These are phyloP conservation scores for Poeciliopsis turneri DNA, from an alignment of 2,797 vertebrate species.

Conservation along the genomic window DNA sequence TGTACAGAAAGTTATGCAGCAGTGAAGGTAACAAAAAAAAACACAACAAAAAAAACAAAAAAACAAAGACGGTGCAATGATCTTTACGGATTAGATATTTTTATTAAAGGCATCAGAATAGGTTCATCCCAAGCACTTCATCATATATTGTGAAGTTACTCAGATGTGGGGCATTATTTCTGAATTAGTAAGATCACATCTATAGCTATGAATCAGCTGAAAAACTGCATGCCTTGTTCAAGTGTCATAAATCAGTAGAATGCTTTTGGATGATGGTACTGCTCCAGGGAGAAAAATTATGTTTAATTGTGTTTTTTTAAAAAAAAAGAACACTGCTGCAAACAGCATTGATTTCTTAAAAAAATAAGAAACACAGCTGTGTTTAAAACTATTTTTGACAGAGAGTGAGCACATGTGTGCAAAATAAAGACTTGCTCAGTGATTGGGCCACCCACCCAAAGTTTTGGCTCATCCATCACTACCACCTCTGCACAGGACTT, in stretches of 20 bases:
- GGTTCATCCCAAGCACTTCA: not conserved
- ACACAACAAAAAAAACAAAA: not conserved
- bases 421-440: constrained; percentile 67
- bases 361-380: constrained; percentile 16
- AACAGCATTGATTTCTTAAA: not conserved
- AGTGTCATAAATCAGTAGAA: not conserved
- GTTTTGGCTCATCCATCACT: constrained; percentile 75
- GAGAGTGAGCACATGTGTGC: constrained; percentile 11
- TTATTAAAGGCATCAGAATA: not conserved
- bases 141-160: not conserved
- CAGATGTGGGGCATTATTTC: not conserved
- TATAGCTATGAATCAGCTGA: not conserved
- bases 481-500: constrained; percentile 34
- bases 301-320: not conserved
- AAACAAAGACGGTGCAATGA: not conserved
- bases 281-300: not conserved
- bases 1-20: not conserved
- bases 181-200: not conserved
- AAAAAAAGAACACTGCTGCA: not conserved
- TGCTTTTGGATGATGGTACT: not conserved
- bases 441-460: constrained; percentile 52
- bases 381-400: constrained; percentile 23
- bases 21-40: not conserved
- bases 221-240: not conserved
- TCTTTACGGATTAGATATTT: not conserved